A percentile compares a stretch with the other conserved stretches of the same genome.
Conservation (phyloP, 2,888 invertebrate genomes). For the Melolontha melolontha region DNA sequence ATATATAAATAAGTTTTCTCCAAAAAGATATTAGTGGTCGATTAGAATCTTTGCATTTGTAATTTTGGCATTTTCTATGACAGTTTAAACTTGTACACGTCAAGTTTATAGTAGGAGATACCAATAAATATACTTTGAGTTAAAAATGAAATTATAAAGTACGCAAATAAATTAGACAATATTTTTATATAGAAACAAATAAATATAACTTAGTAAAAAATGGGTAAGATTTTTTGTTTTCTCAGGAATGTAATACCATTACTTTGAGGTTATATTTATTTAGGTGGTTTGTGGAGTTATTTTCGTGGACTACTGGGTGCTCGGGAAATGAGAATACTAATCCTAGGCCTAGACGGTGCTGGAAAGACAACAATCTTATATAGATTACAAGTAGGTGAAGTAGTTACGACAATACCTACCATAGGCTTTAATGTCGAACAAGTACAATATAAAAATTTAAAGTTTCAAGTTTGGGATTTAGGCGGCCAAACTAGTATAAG, state of each 20-base stretch:
- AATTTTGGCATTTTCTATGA: conserved; percentile 24
- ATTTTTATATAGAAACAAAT: conserved; percentile 19
- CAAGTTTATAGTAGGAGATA: conserved; percentile 22
- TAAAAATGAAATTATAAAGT: conserved; percentile 37
- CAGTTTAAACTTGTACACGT: conserved; percentile 40
- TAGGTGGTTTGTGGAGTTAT: conserved; percentile 96
- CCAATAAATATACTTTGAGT: conserved; percentile 18
- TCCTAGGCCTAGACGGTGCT: conserved; percentile 97
- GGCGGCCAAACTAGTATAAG: conserved; percentile 99
- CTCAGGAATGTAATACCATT: not conserved
- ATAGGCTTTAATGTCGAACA: conserved; percentile 99
- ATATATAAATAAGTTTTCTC: too few relatives aligned
- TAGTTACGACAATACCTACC: conserved; percentile 98
- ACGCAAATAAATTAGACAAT: conserved; percentile 25
- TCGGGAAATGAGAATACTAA: conserved; percentile 97
- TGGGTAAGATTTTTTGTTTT: conserved; percentile 31
- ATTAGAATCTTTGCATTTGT: conserved; percentile 11
- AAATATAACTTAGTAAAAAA: conserved; percentile 20
- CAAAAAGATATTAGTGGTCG: too few relatives aligned
- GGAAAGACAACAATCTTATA: conserved; percentile 99
- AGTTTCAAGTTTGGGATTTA: conserved; percentile 99
- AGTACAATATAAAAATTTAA: conserved; percentile 98
- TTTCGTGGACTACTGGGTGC: conserved; percentile 96
- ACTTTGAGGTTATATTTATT: conserved; percentile 52
- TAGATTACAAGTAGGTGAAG: conserved; percentile 97